Evolutionary conservation across 2,113 vertebrate genomes (phyloP).

Genomic region (Sylvia atricapilla): DNA sequence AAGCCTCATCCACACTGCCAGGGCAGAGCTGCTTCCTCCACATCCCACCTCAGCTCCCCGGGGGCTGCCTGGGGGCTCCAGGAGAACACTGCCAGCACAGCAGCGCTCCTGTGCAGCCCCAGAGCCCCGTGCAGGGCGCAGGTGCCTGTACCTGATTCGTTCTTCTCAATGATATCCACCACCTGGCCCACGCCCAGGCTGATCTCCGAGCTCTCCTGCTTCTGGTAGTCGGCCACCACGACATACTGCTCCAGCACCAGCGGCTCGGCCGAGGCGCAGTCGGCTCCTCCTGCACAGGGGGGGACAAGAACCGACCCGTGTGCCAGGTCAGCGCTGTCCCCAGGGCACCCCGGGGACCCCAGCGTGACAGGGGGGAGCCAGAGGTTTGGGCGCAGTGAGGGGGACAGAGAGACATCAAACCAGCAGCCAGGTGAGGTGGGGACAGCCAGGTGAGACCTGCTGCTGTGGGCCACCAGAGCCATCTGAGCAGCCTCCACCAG

Average conservation of each 20-base stretch:
- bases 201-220: constrained; percentile 98
- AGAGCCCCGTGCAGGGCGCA: neutral
- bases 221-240: constrained; percentile 94
- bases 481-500: neutral
- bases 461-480: neutral
- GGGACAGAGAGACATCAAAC: neutral
- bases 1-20: neutral
- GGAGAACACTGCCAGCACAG: neutral
- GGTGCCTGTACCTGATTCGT: constrained; percentile 86
- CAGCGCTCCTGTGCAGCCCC: neutral
- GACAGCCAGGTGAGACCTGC: neutral
- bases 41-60: neutral
- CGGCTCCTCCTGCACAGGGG: constrained; percentile 78
- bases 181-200: constrained; percentile 92
- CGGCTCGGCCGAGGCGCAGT: constrained; percentile 81
- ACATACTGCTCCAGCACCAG: constrained; percentile 95
- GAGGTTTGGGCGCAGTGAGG: neutral
- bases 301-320: constrained; percentile 19
- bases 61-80: neutral
- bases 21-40: neutral
- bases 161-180: constrained; percentile 99
- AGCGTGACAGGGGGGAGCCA: neutral
- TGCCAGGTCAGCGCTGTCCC: neutral
- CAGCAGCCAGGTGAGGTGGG: constrained; percentile 21
- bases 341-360: neutral